Evolutionary conservation across 2,888 invertebrate species (phyloP).

Genomic region (Xestia xanthographa): DNA sequence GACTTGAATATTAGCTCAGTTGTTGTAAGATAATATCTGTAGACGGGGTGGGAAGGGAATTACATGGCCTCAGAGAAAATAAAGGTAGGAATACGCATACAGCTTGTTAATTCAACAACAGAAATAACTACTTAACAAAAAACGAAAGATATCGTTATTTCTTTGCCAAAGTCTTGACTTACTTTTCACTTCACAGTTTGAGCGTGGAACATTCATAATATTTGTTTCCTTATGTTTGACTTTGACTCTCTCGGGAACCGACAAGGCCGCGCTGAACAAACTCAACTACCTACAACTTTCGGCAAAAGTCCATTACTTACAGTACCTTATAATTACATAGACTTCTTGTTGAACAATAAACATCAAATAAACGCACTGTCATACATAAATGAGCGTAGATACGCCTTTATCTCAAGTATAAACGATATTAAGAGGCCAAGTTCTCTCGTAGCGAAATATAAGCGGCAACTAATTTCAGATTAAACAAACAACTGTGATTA

Average conservation of each 20-base stretch:
- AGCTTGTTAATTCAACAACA: slow-evolving; percentile 27
- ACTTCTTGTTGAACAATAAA: slow-evolving; percentile 54
- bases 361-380: slow-evolving; percentile 44
- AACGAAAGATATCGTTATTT: slow-evolving; percentile 36
- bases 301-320: slow-evolving; percentile 47
- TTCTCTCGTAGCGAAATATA: slow-evolving; percentile 69
- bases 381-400: slow-evolving; percentile 50
- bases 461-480: slow-evolving; percentile 73
- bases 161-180: slow-evolving; percentile 30
- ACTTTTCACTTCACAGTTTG: slow-evolving; percentile 63
- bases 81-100: slow-evolving; percentile 14
- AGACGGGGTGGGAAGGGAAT: slow-evolving; percentile 31
- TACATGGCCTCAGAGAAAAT: slow-evolving; percentile 25
- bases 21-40: slow-evolving; percentile 53
- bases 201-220: slow-evolving; percentile 58
- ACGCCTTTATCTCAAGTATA: slow-evolving; percentile 62
- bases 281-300: slow-evolving; percentile 51
- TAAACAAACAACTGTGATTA: slow-evolving; percentile 79
- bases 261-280: slow-evolving; percentile 48
- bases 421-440: slow-evolving; percentile 69
- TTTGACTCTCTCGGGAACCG: slow-evolving; percentile 52
- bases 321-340: slow-evolving; percentile 49
- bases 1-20: slow-evolving; percentile 48
- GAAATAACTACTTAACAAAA: slow-evolving; percentile 23
- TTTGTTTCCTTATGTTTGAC: slow-evolving; percentile 67